Conservation (phyloP, 1,140 invertebrate species). For the Diploscapter pachys region DNA sequence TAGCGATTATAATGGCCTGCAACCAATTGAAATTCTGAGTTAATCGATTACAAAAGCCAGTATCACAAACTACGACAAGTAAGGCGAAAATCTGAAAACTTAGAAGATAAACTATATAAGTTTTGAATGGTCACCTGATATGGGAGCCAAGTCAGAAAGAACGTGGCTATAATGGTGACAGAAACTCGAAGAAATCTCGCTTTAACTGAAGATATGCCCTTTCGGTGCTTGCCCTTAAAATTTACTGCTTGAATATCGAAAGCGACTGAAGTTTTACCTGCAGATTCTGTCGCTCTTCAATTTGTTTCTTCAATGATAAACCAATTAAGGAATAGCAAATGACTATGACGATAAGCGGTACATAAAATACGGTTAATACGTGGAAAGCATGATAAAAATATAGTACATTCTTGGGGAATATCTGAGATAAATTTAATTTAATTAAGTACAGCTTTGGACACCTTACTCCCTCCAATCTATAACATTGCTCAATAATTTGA, state of each 20-base stretch:
- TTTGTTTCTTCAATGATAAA: constrained; percentile 43
- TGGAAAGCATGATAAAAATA: constrained; percentile 47
- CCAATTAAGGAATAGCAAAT: constrained; percentile 48
- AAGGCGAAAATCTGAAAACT: constrained; percentile 42
- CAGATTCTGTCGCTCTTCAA: constrained; percentile 41
- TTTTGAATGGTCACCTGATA: constrained; percentile 41
- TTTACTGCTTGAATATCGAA: constrained; percentile 1
- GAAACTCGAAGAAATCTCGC: constrained; percentile 45
- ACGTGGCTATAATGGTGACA: constrained; percentile 46
- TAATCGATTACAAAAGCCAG: constrained; percentile 39
- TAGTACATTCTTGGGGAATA: constrained; percentile 20
- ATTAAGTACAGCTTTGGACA: constrained; percentile 8
- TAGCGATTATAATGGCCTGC: constrained; percentile 50
- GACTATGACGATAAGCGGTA: constrained; percentile 45
- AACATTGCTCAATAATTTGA: constrained; percentile 36
- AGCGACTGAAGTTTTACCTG: background rate
- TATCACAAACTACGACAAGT: constrained; percentile 44
- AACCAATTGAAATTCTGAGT: constrained; percentile 47
- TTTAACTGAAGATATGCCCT: constrained; percentile 21
- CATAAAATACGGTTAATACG: constrained; percentile 49
- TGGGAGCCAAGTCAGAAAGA: constrained; percentile 51
- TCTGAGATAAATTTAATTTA: background rate
- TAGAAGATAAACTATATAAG: constrained; percentile 17
- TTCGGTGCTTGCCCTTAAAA: background rate
- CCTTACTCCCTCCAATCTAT: constrained; percentile 29